Base-by-base conservation (phyloP, 2,797 vertebrate species). In the Diglossa cyanea region DNA sequence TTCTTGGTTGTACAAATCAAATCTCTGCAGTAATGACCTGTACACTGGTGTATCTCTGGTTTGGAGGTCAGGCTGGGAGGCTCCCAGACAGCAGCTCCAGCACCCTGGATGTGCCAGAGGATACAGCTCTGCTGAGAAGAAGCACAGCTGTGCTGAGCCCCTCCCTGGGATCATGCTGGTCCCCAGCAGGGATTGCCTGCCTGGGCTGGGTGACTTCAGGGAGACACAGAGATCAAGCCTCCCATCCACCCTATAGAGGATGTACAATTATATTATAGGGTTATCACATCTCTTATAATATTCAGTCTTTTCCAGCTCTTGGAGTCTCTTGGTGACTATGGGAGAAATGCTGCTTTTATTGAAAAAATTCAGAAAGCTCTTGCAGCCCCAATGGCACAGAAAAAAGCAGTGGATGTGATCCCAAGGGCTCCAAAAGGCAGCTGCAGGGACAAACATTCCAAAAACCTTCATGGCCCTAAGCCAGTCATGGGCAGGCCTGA, bases 101-200 rank as follows among this genome's bases (percentile, higher is more conserved):
- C 39, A 39, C 2, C 67, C 68, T 33, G 55, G n/a, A 10, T 4
- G 0, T 9, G 11, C 12, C 55, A 40, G 53, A 21, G 54, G 21
- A 42, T 2, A 10, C 0, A 9, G 40, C 33, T 40, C 13, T 50
- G 30, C 21, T 28, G 50, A 35, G n/a, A 30, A 60, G 73, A 3
- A 20, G 12, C 44, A 37, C 7, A 39, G 5, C 24, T 71, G 44
- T 35, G 58, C 5, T 21, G 30, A 58, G 12, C 13, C 8, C 30
- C 25, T 55, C 40, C 10, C 23, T 31, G 58, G 26, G 8, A 10
- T 54, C 53, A 51, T 0, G 0, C 40, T 63, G n/a, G 8, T 23
- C 28, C 8, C 35, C 14, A 33, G 24, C 17, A 51, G 37, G 30
- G 33, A 26, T 7, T 39, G 37, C 21, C 75, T 65, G 55, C 3